Evolutionary conservation across 2,888 invertebrate species (phyloP).

Genomic region (Octonoba sinensis): DNA sequence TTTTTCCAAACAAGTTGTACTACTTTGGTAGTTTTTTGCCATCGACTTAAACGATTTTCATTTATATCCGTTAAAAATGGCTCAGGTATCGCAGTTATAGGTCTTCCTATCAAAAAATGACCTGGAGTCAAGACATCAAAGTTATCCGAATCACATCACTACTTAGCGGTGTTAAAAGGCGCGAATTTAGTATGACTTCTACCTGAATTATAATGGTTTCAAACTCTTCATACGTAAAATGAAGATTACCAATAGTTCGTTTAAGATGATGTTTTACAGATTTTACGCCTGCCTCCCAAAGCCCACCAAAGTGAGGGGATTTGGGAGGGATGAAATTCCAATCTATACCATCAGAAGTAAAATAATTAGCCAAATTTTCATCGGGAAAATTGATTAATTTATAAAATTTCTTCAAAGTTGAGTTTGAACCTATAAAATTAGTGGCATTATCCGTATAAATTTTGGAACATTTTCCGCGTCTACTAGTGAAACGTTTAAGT

Average conservation of each 20-base stretch:
- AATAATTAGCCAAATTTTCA: background rate
- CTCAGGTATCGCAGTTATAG: background rate
- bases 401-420: background rate
- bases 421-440: background rate
- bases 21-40: background rate
- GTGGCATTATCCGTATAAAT: background rate
- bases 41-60: background rate
- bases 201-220: background rate
- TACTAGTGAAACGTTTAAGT: background rate
- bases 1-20: background rate
- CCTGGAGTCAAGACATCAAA: constrained; percentile 4
- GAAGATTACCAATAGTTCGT: background rate
- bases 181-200: background rate
- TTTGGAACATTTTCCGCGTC: background rate
- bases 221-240: background rate
- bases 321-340: background rate
- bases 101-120: background rate
- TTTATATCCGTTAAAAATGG: background rate
- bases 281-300: background rate
- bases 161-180: background rate
- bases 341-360: background rate
- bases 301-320: background rate
- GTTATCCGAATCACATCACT: background rate
- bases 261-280: background rate
- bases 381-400: background rate